These are phyloP conservation scores for Drosophila testacea DNA, from an alignment of 2,888 invertebrate species.

Conservation along the genomic window DNA sequence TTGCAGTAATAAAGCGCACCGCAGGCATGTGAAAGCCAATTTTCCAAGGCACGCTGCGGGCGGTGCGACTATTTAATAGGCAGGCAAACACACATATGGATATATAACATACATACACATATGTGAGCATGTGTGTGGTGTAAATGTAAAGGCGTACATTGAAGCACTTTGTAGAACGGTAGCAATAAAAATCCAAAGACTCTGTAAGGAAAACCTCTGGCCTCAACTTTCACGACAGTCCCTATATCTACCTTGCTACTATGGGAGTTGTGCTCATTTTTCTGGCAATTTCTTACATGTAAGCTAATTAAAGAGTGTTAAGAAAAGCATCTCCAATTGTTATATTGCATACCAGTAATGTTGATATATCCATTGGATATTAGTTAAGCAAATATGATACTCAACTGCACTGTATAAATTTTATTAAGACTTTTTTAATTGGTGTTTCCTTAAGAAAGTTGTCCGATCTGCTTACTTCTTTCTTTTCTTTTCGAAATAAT, in stretches of 20 bases:
- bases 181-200: slow-evolving; percentile 60
- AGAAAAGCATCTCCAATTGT: no score
- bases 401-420: no score
- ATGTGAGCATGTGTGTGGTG: slow-evolving; percentile 1
- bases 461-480: no score
- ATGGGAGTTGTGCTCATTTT: no score
- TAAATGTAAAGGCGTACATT: slow-evolving; percentile 42
- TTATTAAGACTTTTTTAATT: no score
- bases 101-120: not conserved
- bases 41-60: slow-evolving; percentile 66
- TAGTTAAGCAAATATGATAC: no score
- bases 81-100: slow-evolving; percentile 25
- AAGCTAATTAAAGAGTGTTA: no score
- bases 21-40: slow-evolving; percentile 78
- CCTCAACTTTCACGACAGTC: slow-evolving; percentile 42
- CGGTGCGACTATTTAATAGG: slow-evolving; percentile 69
- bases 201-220: slow-evolving; percentile 34
- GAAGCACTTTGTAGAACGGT: slow-evolving; percentile 53
- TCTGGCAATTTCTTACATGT: no score
- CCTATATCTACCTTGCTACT: not conserved
- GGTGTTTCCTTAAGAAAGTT: no score
- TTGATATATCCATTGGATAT: no score
- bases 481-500: no score
- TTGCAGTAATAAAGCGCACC: slow-evolving; percentile 70
- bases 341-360: no score